phyloP scores from a whole-genome alignment of 2,113 vertebrate species.

The Porphyrio hochstetteri region DNA sequence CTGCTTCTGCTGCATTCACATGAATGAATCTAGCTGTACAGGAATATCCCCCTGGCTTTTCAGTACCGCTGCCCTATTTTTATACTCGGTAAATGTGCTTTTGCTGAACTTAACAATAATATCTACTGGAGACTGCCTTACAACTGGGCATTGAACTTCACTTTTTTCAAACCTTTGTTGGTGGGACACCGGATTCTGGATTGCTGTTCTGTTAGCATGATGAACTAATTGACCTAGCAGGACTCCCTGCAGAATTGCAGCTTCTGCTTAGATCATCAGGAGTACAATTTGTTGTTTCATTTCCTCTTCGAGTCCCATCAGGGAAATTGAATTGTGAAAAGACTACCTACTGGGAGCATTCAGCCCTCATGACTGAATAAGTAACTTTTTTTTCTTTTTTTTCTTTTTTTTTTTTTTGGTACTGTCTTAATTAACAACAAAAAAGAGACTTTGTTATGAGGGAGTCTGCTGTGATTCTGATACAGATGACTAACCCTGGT shows the following conservation, averaged over 20 bases:
- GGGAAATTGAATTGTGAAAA: slow-evolving; percentile 77
- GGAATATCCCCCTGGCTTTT: neutral
- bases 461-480: slow-evolving; percentile 64
- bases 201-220: slow-evolving; percentile 64
- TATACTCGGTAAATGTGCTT: neutral
- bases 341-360: slow-evolving; percentile 75
- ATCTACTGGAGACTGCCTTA: slow-evolving; percentile 22
- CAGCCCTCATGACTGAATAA: slow-evolving; percentile 70
- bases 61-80: neutral
- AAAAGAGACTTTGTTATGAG: slow-evolving; percentile 69
- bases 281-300: slow-evolving; percentile 79
- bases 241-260: slow-evolving; percentile 65
- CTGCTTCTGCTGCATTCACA: slow-evolving; percentile 15
- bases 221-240: slow-evolving; percentile 78
- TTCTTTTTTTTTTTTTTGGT: slow-evolving; percentile 73
- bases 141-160: slow-evolving; percentile 32
- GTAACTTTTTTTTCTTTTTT: slow-evolving; percentile 73
- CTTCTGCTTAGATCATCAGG: slow-evolving; percentile 79
- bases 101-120: slow-evolving; percentile 26
- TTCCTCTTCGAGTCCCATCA: slow-evolving; percentile 74
- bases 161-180: slow-evolving; percentile 39
- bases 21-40: neutral
- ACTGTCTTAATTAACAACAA: slow-evolving; percentile 79
- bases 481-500: slow-evolving; percentile 64
- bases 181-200: slow-evolving; percentile 55